A percentile compares a stretch with the other conserved stretches of the same genome.
These are phyloP conservation scores for Forbesichthys papilliferus DNA, from an alignment of 2,113 vertebrate species.

Conservation along the genomic window DNA sequence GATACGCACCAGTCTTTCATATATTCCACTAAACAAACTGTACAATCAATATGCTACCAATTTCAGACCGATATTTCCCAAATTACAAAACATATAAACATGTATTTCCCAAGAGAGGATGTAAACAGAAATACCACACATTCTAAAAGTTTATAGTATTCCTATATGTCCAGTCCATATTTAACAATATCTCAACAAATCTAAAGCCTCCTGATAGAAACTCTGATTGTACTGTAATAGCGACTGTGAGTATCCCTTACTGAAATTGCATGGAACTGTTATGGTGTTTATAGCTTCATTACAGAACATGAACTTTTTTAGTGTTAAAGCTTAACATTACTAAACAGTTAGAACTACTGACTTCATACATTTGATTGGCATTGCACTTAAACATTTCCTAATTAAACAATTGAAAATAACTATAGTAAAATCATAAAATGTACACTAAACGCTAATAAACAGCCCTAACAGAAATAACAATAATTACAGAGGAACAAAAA, in stretches of 20 bases:
- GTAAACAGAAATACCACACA: constrained; percentile 27
- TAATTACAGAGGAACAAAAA: constrained; percentile 64
- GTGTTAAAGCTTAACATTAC: too few species aligned
- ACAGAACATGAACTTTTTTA: too few species aligned
- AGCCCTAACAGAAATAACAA: constrained; percentile 39
- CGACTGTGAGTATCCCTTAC: too few species aligned
- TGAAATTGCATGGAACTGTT: too few species aligned
- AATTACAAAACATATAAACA: constrained; percentile 7
- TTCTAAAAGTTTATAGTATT: constrained; percentile 13
- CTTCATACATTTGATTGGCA: not conserved
- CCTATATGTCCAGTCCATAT: constrained; percentile 1
- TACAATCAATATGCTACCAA: constrained; percentile 55
- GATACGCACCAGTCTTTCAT: constrained; percentile 26
- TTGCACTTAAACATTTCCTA: constrained; percentile 2
- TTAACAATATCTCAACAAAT: not conserved
- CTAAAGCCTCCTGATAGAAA: too few species aligned
- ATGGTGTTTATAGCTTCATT: too few species aligned
- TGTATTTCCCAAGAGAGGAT: constrained; percentile 36
- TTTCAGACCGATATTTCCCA: constrained; percentile 1
- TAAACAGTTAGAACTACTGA: constrained; percentile 13
- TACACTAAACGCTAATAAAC: constrained; percentile 48
- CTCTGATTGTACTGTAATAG: too few species aligned
- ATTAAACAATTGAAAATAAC: constrained; percentile 6
- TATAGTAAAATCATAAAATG: constrained; percentile 36
- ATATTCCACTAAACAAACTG: constrained; percentile 50